Evolutionary conservation across 2,888 invertebrate species (phyloP).

Genomic region (Vanessa cardui): DNA sequence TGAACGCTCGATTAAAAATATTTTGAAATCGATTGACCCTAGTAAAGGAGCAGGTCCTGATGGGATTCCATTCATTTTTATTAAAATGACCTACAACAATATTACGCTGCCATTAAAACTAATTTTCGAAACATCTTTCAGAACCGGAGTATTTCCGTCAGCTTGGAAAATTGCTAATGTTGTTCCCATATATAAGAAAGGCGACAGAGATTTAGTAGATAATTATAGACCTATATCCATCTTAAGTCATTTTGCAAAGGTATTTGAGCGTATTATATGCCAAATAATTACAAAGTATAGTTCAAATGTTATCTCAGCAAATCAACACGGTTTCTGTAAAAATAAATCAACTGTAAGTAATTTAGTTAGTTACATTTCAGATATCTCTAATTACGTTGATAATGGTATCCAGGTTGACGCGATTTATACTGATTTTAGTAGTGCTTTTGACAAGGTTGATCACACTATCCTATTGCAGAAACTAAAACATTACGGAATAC

Average conservation of each 20-base stretch:
- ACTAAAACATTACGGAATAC: too few species aligned
- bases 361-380: slow-evolving; percentile 1
- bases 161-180: slow-evolving; percentile 12
- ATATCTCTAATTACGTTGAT: too few species aligned
- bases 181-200: slow-evolving; percentile 5
- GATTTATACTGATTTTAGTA: too few species aligned
- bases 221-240: too few species aligned
- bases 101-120: slow-evolving; percentile 1
- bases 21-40: not conserved
- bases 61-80: slow-evolving; percentile 2
- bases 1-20: slow-evolving; percentile 4
- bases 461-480: too few species aligned
- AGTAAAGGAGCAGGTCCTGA: not conserved
- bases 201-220: not conserved
- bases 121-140: not conserved
- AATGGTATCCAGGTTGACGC: too few species aligned
- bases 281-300: too few species aligned
- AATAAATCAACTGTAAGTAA: not conserved
- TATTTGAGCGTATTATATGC: not conserved
- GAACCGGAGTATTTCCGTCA: not conserved
- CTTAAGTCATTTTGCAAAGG: too few species aligned
- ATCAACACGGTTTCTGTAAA: not conserved
- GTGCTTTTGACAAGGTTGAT: too few species aligned
- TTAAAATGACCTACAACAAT: not conserved
- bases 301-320: too few species aligned